Conservation (phyloP, 2,888 invertebrate species). For the Melieria crassipennis region DNA sequence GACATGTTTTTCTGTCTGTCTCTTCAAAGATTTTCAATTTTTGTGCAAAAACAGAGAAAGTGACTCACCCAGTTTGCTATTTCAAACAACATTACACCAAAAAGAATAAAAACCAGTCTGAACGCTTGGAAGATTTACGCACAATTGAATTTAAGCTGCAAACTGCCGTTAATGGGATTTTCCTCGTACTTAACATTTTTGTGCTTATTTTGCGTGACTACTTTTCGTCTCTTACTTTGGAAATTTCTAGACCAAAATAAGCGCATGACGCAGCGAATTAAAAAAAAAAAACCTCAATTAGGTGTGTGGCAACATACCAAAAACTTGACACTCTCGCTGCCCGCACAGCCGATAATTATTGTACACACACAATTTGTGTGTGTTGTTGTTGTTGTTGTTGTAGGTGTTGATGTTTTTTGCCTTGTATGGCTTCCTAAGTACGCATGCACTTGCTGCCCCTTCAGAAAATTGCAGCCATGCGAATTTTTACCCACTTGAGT, state of each 20-base stretch:
- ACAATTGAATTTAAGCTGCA: conserved; percentile 23
- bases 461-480: no score
- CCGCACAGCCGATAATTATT: conserved; percentile 18
- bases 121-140: conserved; percentile 12
- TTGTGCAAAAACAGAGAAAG: no score
- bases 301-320: conserved; percentile 32
- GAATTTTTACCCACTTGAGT: neutral
- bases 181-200: neutral
- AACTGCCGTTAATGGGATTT: conserved; percentile 23
- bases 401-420: neutral
- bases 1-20: no score
- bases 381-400: neutral
- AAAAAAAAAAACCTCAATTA: conserved; percentile 27
- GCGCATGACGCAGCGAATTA: conserved; percentile 13
- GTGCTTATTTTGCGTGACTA: neutral
- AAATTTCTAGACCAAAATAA: conserved; percentile 39
- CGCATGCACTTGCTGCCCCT: conserved; percentile 5
- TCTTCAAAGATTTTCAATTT: no score
- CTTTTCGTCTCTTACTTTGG: neutral
- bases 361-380: conserved; percentile 12
- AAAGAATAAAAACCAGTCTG: no score
- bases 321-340: conserved; percentile 30
- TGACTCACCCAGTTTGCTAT: no score
- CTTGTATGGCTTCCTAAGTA: conserved; percentile 31
- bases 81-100: no score